Evolutionary conservation across 2,113 vertebrate genomes (phyloP), one percentile per base, ranked within the genome.

Genomic region (Catagonus wagneri): DNA sequence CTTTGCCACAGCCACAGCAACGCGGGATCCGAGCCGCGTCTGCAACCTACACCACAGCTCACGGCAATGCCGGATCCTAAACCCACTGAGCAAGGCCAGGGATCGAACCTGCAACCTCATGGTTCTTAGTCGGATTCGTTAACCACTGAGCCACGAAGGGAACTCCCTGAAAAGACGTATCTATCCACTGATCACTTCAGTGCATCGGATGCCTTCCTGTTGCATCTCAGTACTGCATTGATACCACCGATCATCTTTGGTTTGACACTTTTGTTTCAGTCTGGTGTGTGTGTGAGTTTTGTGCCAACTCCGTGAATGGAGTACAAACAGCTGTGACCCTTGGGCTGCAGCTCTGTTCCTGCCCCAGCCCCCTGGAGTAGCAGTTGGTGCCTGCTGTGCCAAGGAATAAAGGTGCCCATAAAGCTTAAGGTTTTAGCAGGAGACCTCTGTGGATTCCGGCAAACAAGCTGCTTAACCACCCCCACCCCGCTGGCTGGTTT

Each of bases 341-440:
- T 39, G 2, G 69, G 9, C 39, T 6, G 3, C 2, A 29, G 19
- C 58, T 50, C 32, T 13, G 52, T 14, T 22, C 58, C 44, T 17
- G 14, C 39, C 52, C 63, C 68, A 44, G 29, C 19, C 36, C 25
- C n/a, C 14, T 10, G 61, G n/a, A 44, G 19, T 2, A n/a, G n/a
- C 44, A 20, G 17, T 15, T 12, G 9, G 34, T 39, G 7, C 17
- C 54, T 1, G 11, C 25, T 0, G 2, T 20, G 1, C 1, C 1
- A 17, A 44, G n/a, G 63, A 39, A 39, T 1, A 17, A 58, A 22
- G 29, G 6, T 0, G 0, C 17, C 17, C 17, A 17, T 13, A n/a
- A 61, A 63, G 65, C 22, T 3, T 4, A 1, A 25, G 20, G 36
- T 19, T 54, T 52, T 15, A 0, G 39, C 1, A 7, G 3, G 44